Conservation (phyloP, 2,113 vertebrate genomes). For the Leptobrachium leishanense region DNA sequence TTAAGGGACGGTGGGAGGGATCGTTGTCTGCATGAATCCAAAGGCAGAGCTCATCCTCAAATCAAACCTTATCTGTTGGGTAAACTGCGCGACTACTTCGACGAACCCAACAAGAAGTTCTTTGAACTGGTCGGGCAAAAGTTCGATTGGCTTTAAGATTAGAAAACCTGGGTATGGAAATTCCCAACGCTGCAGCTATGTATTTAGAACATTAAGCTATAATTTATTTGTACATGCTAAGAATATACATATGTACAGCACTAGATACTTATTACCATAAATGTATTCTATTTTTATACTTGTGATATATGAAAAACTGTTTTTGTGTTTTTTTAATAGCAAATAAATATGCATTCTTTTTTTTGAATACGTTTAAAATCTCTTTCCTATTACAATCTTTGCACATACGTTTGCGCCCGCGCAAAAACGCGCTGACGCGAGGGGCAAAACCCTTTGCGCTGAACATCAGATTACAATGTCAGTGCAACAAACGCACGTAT, state of each 20-base stretch:
- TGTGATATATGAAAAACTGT: conserved; percentile 72
- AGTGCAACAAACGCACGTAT: too few relatives aligned
- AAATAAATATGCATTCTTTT: conserved; percentile 63
- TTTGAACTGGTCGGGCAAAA: conserved; percentile 90
- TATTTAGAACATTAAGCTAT: conserved; percentile 64
- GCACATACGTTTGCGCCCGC: too few relatives aligned
- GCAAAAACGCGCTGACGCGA: too few relatives aligned
- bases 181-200: conserved; percentile 17
- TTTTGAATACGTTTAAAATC: conserved; percentile 7
- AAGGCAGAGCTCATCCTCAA: conserved; percentile 87
- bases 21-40: conserved; percentile 91
- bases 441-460: too few relatives aligned
- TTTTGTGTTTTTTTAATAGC: conserved; percentile 79
- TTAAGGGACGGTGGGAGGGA: conserved; percentile 84
- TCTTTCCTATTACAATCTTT: too few relatives aligned
- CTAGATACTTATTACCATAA: conserved; percentile 76
- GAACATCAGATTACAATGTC: too few relatives aligned
- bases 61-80: conserved; percentile 78
- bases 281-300: conserved; percentile 92
- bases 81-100: conserved; percentile 87
- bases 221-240: conserved; percentile 75
- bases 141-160: conserved; percentile 86
- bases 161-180: conserved; percentile 50
- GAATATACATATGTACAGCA: conserved; percentile 72
- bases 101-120: conserved; percentile 90